These are phyloP conservation scores for Poecilia gillii DNA, from an alignment of 2,797 vertebrate genomes.

Conservation along the genomic window DNA sequence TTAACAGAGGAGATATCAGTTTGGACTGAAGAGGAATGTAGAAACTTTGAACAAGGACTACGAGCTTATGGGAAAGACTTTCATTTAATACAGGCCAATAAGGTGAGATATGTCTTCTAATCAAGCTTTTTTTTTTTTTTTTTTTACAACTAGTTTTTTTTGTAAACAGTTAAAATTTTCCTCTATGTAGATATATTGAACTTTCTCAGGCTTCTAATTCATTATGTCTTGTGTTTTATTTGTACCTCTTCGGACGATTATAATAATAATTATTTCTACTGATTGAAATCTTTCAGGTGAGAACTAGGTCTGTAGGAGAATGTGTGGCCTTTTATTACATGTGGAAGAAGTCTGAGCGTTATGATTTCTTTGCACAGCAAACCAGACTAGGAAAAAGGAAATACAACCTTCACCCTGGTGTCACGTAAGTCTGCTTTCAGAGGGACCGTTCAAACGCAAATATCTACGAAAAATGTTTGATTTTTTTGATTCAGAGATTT, in stretches of 20 bases:
- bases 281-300: conserved; percentile 89
- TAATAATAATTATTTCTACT: conserved; percentile 81
- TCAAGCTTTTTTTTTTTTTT: not conserved
- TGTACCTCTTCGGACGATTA: conserved; percentile 54
- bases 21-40: conserved; percentile 97
- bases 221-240: conserved; percentile 50
- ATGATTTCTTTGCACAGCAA: conserved; percentile 98
- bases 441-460: not conserved
- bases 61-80: conserved; percentile 97
- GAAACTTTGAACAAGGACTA: conserved; percentile 95
- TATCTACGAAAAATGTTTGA: not conserved
- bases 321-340: conserved; percentile 99
- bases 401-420: conserved; percentile 95
- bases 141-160: not conserved
- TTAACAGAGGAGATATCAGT: conserved; percentile 91
- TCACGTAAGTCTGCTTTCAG: conserved; percentile 88
- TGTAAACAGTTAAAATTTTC: not conserved
- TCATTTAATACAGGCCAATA: conserved; percentile 96
- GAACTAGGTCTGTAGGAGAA: conserved; percentile 95
- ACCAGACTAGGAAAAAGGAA: conserved; percentile 98
- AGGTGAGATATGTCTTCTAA: conserved; percentile 79
- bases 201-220: conserved; percentile 3
- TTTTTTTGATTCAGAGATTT: not conserved
- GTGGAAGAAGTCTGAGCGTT: conserved; percentile 99
- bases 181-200: conserved; percentile 7